A percentile compares a stretch with the other conserved stretches of the same genome.
Conservation (phyloP, 2,113 vertebrate genomes). For the Struthio camelus region DNA sequence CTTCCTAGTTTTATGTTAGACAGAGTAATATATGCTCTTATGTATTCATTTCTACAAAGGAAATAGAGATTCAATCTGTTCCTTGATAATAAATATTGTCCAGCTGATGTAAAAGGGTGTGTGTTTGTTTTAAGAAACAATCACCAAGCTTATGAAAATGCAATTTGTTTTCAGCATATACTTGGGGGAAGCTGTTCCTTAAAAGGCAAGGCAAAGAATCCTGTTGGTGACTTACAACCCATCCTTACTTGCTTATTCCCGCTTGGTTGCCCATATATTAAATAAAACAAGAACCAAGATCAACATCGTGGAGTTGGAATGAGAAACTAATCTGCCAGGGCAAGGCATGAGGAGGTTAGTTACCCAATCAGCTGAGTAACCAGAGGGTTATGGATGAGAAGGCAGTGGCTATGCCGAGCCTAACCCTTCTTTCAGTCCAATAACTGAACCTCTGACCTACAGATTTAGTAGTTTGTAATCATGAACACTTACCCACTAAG, state of each 20-base stretch:
- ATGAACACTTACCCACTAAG: neutral
- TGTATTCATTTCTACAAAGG: neutral
- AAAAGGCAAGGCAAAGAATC: neutral
- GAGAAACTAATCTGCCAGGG: neutral
- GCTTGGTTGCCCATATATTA: neutral
- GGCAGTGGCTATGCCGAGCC: neutral
- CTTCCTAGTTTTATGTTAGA: neutral
- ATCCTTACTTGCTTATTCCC: neutral
- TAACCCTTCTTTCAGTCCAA: neutral
- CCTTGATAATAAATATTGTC: neutral
- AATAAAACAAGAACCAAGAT: neutral
- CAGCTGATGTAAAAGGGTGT: neutral
- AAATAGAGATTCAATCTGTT: neutral
- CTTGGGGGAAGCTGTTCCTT: neutral
- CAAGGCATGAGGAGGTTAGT: neutral
- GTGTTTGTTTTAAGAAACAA: neutral
- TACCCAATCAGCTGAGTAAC: neutral
- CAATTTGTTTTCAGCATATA: neutral
- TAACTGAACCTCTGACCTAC: neutral
- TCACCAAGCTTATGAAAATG: neutral
- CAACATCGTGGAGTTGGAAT: neutral
- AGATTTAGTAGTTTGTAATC: neutral
- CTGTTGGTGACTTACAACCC: neutral
- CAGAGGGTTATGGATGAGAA: neutral
- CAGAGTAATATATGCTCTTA: neutral